Base-by-base conservation (phyloP, 2,888 invertebrate species). In the Bimastos eiseni region DNA sequence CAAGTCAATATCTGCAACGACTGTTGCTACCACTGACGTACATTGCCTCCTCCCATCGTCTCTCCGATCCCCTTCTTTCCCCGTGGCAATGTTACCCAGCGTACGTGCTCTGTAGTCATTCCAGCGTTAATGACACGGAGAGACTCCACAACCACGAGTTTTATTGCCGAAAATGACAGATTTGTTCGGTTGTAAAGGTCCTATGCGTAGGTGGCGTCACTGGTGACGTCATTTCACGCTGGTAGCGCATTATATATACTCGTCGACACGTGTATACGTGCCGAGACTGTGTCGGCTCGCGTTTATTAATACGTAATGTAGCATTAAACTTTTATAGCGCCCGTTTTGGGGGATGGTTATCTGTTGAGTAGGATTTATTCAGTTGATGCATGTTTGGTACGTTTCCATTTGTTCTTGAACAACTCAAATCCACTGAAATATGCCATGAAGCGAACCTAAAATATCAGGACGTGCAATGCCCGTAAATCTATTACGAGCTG, bases 21-120 rank as follows among this genome's bases (percentile, higher is more conserved):
- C 70, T 70, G 70, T 70, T 70, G 70, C 70, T 70, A 70, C 70
- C 70, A 70, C 30, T n/a, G 70, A n/a, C 70, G n/a, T 70, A 70
- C n/a, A 70, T 70, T n/a, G 13, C 70, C n/a, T n/a, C n/a, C n/a
- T 30, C 17, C 17, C 70, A 8, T n/a, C 30, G 49, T 24, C 49
- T n/a, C 13, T 17, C n/a, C 70, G n/a, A 30, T 17, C n/a, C 70
- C n/a, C n/a, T n/a, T n/a, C 70, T 70, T 70, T n/a, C 70, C 70
- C 70, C 11, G 70, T n/a, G 70, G 70, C n/a, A 30, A 70, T 70
- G 70, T 70, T 70, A 70, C 70, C 70, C 70, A 8, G n/a, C 70
- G 70, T 70, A 70, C 70, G 70, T 70, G 70, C 70, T 13, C 70
- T 70, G 70, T 70, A 70, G 30, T n/a, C 70, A 70, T 70, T 70